Evolutionary conservation across 2,113 vertebrate species (phyloP), one percentile per base, ranked within the genome.

Genomic region (Psammodynastes pulverulentus): DNA sequence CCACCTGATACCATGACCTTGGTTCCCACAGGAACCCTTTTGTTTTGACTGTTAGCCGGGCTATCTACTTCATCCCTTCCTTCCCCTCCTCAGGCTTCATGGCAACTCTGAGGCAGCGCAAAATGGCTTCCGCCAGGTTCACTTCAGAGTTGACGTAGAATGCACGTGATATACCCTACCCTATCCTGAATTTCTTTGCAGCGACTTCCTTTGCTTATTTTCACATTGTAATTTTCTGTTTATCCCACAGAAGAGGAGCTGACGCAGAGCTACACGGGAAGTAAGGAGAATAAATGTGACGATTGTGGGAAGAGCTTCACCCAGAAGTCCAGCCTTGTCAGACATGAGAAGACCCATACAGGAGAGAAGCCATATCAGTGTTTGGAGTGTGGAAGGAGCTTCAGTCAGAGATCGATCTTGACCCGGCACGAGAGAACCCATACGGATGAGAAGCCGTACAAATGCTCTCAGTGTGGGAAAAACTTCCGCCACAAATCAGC

Each of bases 241-340:
- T 91, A 56, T 58, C 43, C 43, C 19, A 54, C 79, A 91, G 52
- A 91, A 56, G 17, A 34, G 5, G 52, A 54, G 21, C 84, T 46
- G 49, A 26, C 2, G 0, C 46, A 53, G 56, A 86, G 43, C 17
- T 58, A n/a, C 0, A 2, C 0, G 26, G 84, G 52, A 48, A 84
- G 48, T 5, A 91, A 91, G 34, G 90, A 91, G 26, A 91, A 91
- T 15, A 91, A 86, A 56, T 91, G 90, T 19, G 54, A 84, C 1
- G 90, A 85, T 26, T 91, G 90, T 23, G 90, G 90, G 72, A 91
- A 91, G 56, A 91, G 39, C 79, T 91, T 91, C 72, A 90, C 72
- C 0, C 89, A 90, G 49, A 43, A 72, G 34, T 90, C 89, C 43
- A 90, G 89, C 51, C 89, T 90, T 43, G 23, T 90, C 24, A 43